Percentiles rank a stretch among this genome's conserved stretches.
phyloP scores from a whole-genome alignment of 2,113 vertebrate genomes.

The Coptodon rendalli region DNA sequence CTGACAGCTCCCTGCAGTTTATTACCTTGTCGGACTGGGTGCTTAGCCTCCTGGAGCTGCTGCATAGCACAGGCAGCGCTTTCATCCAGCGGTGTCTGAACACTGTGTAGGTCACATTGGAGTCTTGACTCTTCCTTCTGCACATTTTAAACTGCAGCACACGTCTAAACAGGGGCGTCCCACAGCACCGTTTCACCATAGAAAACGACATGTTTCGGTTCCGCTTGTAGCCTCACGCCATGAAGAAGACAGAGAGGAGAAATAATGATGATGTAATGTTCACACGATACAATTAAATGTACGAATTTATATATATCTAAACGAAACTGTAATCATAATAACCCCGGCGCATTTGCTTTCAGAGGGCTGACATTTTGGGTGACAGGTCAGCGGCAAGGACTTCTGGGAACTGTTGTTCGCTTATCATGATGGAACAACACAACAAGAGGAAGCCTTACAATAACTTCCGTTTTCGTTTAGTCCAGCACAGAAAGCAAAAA shows the following conservation, averaged over 20 bases:
- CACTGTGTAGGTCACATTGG: conserved; percentile 5
- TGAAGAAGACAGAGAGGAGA: not conserved
- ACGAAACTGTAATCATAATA: not conserved
- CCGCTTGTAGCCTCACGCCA: not conserved
- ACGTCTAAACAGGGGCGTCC: conserved; percentile 6
- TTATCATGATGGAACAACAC: not conserved
- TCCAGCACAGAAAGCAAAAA: not conserved
- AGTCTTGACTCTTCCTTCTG: conserved; percentile 27
- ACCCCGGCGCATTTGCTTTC: not conserved
- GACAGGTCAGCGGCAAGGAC: conserved; percentile 1
- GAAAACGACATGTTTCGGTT: conserved; percentile 33
- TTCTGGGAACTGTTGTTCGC: conserved; percentile 58
- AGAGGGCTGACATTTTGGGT: conserved; percentile 63
- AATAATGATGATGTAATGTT: not conserved
- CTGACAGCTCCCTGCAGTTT: not conserved
- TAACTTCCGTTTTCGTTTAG: not conserved
- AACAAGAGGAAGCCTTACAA: not conserved
- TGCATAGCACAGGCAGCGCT: not conserved
- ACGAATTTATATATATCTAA: not conserved
- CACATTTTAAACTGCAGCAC: conserved; percentile 47
- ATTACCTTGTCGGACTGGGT: conserved; percentile 58
- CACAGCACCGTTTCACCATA: conserved; percentile 7
- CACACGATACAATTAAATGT: not conserved
- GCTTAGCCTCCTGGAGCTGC: conserved; percentile 12
- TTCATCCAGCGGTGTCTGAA: conserved; percentile 67